Conservation (phyloP, 2,113 vertebrate species). For the Tetraodon nigroviridis region DNA sequence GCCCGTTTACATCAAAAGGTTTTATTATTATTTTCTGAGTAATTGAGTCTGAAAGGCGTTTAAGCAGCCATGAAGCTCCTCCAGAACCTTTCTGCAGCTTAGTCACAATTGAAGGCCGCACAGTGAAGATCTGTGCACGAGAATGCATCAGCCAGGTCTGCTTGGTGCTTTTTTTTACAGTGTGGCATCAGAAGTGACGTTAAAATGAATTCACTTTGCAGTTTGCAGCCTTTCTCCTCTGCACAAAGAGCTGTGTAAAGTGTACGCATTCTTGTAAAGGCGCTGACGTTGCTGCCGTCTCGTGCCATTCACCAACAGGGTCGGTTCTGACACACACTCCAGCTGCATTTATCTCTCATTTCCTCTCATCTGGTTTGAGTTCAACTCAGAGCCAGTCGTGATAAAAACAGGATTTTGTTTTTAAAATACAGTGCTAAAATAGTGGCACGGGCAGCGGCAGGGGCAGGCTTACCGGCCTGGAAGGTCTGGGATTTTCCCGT, state of each 20-base stretch:
- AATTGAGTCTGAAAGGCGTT: no score
- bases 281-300: conserved; percentile 44
- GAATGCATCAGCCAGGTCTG: no score
- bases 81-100: no score
- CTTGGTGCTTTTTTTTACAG: not conserved
- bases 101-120: no score
- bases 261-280: conserved; percentile 16
- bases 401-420: conserved; percentile 66
- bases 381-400: conserved; percentile 64
- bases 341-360: conserved; percentile 69
- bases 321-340: conserved; percentile 51
- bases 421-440: conserved; percentile 51
- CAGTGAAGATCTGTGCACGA: no score
- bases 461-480: conserved; percentile 12
- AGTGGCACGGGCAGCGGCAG: not conserved
- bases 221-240: not conserved
- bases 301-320: conserved; percentile 37
- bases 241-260: not conserved
- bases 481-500: conserved; percentile 16
- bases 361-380: conserved; percentile 73
- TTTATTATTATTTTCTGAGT: no score
- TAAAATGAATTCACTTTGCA: no score
- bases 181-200: no score
- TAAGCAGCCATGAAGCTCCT: no score
- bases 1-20: no score